Base-by-base conservation (phyloP, 1,140 invertebrate genomes). In the Copidosoma floridanum region DNA sequence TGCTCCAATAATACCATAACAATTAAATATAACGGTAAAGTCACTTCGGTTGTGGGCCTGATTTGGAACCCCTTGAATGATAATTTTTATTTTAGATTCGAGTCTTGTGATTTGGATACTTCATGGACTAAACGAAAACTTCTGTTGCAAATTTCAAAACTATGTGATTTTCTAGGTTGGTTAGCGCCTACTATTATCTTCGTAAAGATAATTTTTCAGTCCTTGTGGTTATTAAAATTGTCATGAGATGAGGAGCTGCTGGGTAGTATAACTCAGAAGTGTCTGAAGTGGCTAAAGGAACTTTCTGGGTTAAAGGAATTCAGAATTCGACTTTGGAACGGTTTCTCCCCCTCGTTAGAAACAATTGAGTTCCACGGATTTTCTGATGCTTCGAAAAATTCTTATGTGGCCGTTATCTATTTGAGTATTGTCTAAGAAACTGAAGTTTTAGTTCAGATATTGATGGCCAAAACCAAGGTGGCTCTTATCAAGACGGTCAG, bases 81-180 rank as follows among this genome's bases (percentile, higher is more conserved):
- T 59, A 10, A 56, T 8, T 73, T 71, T 59, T 10, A 51, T 51
- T 68, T 67, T 41, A 27, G 35, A 2, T 24, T 66, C 2, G 20
- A 52, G 3, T 11, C 40, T n/a, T 6, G 16, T 6, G 14, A 14
- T 10, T 41, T 41, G 6, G 40, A n/a, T 11, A 7, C 16, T 10
- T 37, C 55, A 27, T 56, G 43, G n/a, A 70, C 69, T 1, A 78
- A 79, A 67, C 47, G 76, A 23, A 20, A 29, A 3, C 21, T 77
- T 1, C 32, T 80, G 6, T 0, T 0, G 6, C 29, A 8, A 12
- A 32, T 12, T 32, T 6, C 29, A 6, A 32, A 32, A 32, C 11
- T 76, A 75, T 82, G 73, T 63, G 78, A 81, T 63, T 78, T 77
- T 1, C 29, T 81, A 6, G 75, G 78, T 1, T 74, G 73, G 65